Conservation (phyloP, 2,797 vertebrate species). For the Columba guinea region DNA sequence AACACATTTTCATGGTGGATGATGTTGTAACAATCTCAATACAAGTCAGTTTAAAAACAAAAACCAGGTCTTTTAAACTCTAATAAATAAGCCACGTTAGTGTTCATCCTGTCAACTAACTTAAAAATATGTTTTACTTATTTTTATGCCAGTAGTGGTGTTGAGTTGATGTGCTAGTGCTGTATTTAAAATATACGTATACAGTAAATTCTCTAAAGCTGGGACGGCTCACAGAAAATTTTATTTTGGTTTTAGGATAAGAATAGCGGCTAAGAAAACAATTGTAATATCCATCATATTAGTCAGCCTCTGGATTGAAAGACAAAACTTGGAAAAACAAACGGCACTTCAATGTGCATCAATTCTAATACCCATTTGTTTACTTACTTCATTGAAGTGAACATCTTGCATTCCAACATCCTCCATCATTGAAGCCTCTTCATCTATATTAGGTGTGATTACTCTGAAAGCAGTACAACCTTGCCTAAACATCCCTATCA, state of each 20-base stretch:
- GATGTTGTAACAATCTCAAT: background rate
- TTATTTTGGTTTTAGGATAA: background rate
- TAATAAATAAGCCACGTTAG: background rate
- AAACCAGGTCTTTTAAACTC: background rate
- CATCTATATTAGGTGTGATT: conserved; percentile 95
- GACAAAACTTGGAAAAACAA: background rate
- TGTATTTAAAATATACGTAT: background rate
- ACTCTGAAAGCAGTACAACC: conserved; percentile 93
- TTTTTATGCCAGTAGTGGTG: background rate
- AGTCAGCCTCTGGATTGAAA: background rate
- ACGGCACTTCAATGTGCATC: background rate
- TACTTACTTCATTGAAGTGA: conserved; percentile 93
- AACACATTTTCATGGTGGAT: background rate
- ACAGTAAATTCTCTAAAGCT: background rate
- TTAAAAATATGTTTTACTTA: background rate
- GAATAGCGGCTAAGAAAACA: background rate
- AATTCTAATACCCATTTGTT: background rate
- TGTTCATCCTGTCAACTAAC: background rate
- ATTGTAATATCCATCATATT: background rate
- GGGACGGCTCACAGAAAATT: background rate
- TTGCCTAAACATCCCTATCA: conserved; percentile 92
- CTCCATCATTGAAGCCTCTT: conserved; percentile 99
- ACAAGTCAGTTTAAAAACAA: background rate
- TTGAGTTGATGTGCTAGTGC: background rate
- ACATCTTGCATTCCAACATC: conserved; percentile 99